These are phyloP conservation scores for Chloroceryle amazona DNA, from an alignment of 2,797 vertebrate species.

Conservation along the genomic window DNA sequence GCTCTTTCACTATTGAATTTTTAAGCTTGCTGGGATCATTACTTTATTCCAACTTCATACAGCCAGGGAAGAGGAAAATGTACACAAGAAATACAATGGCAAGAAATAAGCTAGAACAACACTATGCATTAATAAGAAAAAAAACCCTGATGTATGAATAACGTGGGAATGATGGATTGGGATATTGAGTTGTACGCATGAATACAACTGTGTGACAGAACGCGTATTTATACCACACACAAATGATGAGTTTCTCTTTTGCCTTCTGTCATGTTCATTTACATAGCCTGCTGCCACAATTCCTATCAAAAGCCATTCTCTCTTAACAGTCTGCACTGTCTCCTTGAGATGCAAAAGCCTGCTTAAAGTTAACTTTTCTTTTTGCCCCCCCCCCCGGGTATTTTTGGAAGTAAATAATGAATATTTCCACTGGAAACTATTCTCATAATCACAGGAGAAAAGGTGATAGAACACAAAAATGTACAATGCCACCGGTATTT, in stretches of 20 bases:
- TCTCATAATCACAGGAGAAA: background rate
- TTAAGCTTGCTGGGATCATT: background rate
- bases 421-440: background rate
- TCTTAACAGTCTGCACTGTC: background rate
- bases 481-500: background rate
- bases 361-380: background rate
- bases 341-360: background rate
- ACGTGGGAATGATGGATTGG: background rate
- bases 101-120: background rate
- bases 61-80: background rate
- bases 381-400: background rate
- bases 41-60: background rate
- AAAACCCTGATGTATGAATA: background rate
- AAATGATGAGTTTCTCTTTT: background rate
- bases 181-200: background rate
- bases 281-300: rapidly evolving
- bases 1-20: background rate
- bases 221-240: background rate
- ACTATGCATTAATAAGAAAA: background rate
- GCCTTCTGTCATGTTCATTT: background rate
- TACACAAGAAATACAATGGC: rapidly evolving
- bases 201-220: background rate
- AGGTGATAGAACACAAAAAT: background rate
- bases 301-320: background rate
- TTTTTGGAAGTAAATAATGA: background rate